phyloP scores from a whole-genome alignment of 2,888 invertebrate species.

The Tipula helvola region DNA sequence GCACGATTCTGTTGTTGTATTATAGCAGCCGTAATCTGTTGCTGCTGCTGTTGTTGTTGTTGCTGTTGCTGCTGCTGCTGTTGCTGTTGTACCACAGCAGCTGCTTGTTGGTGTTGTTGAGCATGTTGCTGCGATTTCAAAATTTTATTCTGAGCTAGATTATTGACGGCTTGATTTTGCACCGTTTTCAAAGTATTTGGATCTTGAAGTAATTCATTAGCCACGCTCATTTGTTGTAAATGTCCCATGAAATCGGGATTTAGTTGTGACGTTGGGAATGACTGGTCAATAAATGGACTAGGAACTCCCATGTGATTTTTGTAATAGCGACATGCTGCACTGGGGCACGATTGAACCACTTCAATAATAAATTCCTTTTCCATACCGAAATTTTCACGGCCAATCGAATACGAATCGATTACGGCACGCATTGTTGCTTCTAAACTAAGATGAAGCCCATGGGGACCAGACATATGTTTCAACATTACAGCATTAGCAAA shows the following conservation, averaged over 20 bases:
- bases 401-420: conserved; percentile 67
- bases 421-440: conserved; percentile 77
- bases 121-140: conserved; percentile 24
- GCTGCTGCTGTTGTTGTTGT: conserved; percentile 43
- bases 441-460: conserved; percentile 69
- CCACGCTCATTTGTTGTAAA: background rate
- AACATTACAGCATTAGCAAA: conserved; percentile 85
- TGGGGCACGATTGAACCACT: conserved; percentile 79
- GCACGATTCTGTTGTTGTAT: conserved; percentile 53
- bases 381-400: conserved; percentile 73
- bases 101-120: conserved; percentile 21
- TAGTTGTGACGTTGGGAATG: conserved; percentile 29
- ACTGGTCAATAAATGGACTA: conserved; percentile 33
- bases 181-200: background rate
- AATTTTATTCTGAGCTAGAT: background rate
- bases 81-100: conserved; percentile 30
- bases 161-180: background rate
- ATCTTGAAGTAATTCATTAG: background rate
- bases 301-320: conserved; percentile 62
- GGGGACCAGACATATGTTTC: conserved; percentile 82
- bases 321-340: conserved; percentile 76
- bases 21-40: conserved; percentile 46
- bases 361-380: conserved; percentile 82
- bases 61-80: conserved; percentile 35
- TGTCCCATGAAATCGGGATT: conserved; percentile 15